Conservation (phyloP, 2,113 vertebrate genomes). For the Solenodon paradoxus region DNA sequence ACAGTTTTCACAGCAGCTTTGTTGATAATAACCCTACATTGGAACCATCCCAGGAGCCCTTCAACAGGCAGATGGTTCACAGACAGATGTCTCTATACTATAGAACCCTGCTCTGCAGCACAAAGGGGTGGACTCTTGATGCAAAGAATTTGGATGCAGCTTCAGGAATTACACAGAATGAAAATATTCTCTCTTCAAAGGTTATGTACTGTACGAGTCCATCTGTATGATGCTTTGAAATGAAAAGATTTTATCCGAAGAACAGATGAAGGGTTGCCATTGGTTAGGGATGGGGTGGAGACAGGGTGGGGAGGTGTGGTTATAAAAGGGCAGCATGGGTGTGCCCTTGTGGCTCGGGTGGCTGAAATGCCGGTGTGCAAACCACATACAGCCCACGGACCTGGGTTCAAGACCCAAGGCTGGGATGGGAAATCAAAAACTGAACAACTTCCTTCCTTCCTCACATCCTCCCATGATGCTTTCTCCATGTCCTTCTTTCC, state of each 20-base stretch:
- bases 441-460: no score
- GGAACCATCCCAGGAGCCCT: background rate
- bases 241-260: background rate
- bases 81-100: no score
- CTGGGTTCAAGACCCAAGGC: no score
- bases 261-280: background rate
- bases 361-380: no score
- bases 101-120: background rate
- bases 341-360: no score
- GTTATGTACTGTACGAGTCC: background rate
- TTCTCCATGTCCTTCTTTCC: no score
- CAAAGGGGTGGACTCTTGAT: background rate
- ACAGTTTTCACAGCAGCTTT: background rate
- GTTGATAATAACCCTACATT: background rate
- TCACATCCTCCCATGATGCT: no score
- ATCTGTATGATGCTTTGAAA: background rate
- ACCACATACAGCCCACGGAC: no score
- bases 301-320: background rate
- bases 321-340: background rate
- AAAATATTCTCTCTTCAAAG: background rate
- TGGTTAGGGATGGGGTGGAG: background rate
- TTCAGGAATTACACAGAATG: background rate
- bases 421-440: no score
- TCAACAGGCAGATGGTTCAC: background rate
- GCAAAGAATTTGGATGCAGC: background rate